Conservation (phyloP, 2,113 vertebrate genomes). For the Cyprichromis sp. region DNA sequence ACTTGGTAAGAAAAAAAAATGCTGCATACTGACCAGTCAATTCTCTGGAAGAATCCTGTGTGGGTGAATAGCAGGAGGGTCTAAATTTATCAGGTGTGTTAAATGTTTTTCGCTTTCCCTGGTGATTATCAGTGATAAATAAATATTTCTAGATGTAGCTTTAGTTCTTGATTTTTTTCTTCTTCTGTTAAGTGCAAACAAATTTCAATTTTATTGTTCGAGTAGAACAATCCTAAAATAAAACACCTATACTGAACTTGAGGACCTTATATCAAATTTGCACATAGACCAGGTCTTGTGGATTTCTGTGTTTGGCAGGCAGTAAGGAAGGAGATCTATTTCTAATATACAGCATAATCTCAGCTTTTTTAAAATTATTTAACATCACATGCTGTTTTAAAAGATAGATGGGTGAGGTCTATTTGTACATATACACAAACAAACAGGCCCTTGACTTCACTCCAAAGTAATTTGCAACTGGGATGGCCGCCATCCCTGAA, state of each 20-base stretch:
- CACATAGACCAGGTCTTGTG: background rate
- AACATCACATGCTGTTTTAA: background rate
- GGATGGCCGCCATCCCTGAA: conserved; percentile 49
- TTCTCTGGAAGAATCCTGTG: background rate
- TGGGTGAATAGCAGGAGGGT: background rate
- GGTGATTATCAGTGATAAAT: background rate
- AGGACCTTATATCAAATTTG: background rate
- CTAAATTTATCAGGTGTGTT: background rate
- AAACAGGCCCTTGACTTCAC: conserved; percentile 39
- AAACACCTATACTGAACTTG: background rate
- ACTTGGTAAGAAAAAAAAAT: background rate
- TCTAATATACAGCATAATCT: background rate
- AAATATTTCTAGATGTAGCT: background rate
- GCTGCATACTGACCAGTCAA: background rate
- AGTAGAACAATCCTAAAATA: background rate
- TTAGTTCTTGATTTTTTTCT: background rate
- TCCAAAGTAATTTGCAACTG: conserved; percentile 62
- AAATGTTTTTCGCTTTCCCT: background rate
- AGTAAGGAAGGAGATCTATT: background rate
- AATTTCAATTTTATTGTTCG: background rate
- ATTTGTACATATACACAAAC: background rate
- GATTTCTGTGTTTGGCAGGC: background rate
- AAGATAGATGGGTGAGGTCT: background rate
- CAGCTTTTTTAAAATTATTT: background rate
- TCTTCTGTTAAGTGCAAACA: background rate